Percentiles rank a stretch among this genome's conserved stretches.
phyloP scores from a whole-genome alignment of 1,140 invertebrate species.

The Zaprionus tsacasi region DNA sequence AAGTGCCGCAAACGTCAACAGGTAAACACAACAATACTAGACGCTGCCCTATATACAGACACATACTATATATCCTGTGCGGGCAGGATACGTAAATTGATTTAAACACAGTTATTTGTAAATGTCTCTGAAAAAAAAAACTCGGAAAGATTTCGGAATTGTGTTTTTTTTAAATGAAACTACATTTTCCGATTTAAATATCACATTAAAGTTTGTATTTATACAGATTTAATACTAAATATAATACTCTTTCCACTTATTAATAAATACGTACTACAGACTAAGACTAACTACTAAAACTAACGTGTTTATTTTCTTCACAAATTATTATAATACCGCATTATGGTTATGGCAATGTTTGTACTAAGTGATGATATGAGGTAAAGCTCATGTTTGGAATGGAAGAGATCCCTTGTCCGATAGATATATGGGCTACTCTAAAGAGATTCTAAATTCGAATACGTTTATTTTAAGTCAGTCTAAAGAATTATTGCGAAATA shows the following conservation, averaged over 20 bases:
- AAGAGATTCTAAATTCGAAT: not conserved
- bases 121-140: not conserved
- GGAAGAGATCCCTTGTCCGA: conserved; percentile 19
- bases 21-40: conserved; percentile 57
- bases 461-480: not conserved
- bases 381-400: conserved; percentile 16
- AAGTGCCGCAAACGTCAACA: conserved; percentile 71
- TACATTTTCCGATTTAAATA: conserved; percentile 53
- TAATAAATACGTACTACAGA: conserved; percentile 14
- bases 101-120: conserved; percentile 70
- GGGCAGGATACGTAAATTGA: conserved; percentile 57
- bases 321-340: conserved; percentile 10
- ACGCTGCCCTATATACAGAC: conserved; percentile 27
- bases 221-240: conserved; percentile 50
- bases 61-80: conserved; percentile 35
- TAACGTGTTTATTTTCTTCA: conserved; percentile 28
- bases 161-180: conserved; percentile 6
- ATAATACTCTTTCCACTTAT: not conserved
- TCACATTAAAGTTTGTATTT: conserved; percentile 70
- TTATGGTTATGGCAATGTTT: conserved; percentile 27
- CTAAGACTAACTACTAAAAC: conserved; percentile 1
- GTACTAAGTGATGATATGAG: conserved; percentile 34
- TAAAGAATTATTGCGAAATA: not conserved
- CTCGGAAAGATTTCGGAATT: not conserved
- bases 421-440: not conserved